Conservation (phyloP, 2,888 invertebrate species). For the Agrochola litura region DNA sequence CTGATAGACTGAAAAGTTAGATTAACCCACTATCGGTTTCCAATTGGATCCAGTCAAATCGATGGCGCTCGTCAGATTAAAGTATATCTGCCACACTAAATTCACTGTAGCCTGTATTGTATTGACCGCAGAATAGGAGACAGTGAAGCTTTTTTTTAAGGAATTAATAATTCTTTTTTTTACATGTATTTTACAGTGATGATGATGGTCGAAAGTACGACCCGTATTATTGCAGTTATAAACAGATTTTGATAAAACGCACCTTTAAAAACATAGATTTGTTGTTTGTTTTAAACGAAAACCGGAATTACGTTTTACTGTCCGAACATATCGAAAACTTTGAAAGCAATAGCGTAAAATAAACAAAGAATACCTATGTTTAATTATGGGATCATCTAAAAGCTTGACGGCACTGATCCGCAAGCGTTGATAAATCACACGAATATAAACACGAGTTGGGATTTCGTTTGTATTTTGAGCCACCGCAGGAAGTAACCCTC, state of each 20-base stretch:
- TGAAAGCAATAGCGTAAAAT: constrained; percentile 65
- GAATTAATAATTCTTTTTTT: too few species aligned
- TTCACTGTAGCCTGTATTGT: not conserved
- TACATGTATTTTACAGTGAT: not conserved
- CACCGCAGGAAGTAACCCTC: constrained; percentile 54
- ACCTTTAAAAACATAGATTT: not conserved
- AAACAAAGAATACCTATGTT: constrained; percentile 68
- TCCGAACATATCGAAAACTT: constrained; percentile 47
- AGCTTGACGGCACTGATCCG: constrained; percentile 80
- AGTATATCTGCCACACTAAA: not conserved
- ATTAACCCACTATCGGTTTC: not conserved
- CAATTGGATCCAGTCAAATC: not conserved
- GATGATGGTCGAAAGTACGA: not conserved
- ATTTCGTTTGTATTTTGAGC: constrained; percentile 60
- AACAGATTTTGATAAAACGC: not conserved
- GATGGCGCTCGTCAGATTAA: not conserved
- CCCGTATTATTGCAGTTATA: not conserved
- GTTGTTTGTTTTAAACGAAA: not conserved
- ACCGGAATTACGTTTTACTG: not conserved
- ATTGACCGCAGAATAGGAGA: not conserved
- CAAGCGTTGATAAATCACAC: constrained; percentile 85
- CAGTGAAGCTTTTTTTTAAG: not conserved
- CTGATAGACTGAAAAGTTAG: not conserved
- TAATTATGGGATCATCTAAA: constrained; percentile 80
- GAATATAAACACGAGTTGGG: constrained; percentile 82